phyloP scores from a whole-genome alignment of 2,113 vertebrate species.

The Chionomys nivalis region DNA sequence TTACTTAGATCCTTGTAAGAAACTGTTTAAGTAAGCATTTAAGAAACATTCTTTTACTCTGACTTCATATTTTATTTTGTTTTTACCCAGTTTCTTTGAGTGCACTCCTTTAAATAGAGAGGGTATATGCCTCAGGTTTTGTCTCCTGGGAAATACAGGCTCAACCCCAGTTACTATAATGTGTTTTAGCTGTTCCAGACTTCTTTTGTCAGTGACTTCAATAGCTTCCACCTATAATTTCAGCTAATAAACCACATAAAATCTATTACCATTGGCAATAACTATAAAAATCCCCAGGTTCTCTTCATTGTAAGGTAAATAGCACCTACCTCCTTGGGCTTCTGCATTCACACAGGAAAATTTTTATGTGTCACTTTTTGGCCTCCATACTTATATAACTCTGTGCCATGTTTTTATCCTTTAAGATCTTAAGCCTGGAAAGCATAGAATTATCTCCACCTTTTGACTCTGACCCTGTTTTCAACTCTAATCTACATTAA shows the following conservation, averaged over 20 bases:
- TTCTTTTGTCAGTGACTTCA: neutral
- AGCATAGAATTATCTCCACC: neutral
- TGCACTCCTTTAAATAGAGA: neutral
- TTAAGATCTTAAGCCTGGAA: neutral
- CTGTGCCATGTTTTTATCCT: neutral
- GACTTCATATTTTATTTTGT: neutral
- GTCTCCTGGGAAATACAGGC: neutral
- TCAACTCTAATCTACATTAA: neutral
- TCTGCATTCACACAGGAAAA: neutral
- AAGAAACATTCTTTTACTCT: neutral
- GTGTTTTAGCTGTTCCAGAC: neutral
- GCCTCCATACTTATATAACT: neutral
- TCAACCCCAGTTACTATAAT: neutral
- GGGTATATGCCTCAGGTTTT: neutral
- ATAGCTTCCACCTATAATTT: neutral
- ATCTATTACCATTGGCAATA: neutral
- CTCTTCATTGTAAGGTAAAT: neutral
- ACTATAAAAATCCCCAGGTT: neutral
- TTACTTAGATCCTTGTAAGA: neutral
- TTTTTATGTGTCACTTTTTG: neutral
- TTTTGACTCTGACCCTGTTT: too few species aligned
- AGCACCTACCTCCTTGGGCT: neutral
- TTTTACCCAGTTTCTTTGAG: neutral
- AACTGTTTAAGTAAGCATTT: neutral
- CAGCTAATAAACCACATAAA: neutral